phyloP scores from a whole-genome alignment of 2,888 invertebrate species.

The Cacoxenus indagator region DNA sequence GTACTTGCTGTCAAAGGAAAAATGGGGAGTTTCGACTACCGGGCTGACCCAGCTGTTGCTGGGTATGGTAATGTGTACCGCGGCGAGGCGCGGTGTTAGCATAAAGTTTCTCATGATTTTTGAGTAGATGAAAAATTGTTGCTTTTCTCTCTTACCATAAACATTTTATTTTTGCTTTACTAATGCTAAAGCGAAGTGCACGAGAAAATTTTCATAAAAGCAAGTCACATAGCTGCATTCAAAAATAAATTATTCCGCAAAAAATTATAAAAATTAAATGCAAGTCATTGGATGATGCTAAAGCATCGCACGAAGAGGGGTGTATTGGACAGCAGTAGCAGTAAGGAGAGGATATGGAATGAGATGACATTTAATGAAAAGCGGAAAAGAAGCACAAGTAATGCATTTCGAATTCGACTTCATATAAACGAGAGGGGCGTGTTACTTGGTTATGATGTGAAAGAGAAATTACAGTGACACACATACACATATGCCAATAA shows the following conservation, averaged over 20 bases:
- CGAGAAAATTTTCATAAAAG: background rate
- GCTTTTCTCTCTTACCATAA: constrained; percentile 1
- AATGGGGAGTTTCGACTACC: too few species aligned
- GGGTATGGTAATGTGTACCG: background rate
- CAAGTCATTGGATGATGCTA: constrained; percentile 3
- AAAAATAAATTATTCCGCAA: background rate
- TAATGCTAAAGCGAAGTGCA: constrained; percentile 27
- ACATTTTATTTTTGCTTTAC: constrained; percentile 14
- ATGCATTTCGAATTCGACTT: too few species aligned
- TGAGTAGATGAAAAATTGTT: constrained; percentile 30
- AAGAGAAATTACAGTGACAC: background rate
- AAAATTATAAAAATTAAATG: background rate
- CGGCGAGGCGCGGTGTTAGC: constrained; percentile 34
- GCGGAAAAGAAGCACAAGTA: too few species aligned
- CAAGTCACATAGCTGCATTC: background rate
- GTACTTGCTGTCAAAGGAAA: too few species aligned
- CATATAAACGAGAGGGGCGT: too few species aligned
- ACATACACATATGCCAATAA: background rate
- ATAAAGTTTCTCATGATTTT: constrained; percentile 45
- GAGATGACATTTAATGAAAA: too few species aligned
- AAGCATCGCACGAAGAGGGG: background rate
- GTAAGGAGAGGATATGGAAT: too few species aligned
- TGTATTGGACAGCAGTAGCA: too few species aligned
- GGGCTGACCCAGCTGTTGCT: too few species aligned
- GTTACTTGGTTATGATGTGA: too few species aligned